These are phyloP conservation scores for Drymodes brunneopygia DNA, from an alignment of 2,113 vertebrate species.

Conservation along the genomic window DNA sequence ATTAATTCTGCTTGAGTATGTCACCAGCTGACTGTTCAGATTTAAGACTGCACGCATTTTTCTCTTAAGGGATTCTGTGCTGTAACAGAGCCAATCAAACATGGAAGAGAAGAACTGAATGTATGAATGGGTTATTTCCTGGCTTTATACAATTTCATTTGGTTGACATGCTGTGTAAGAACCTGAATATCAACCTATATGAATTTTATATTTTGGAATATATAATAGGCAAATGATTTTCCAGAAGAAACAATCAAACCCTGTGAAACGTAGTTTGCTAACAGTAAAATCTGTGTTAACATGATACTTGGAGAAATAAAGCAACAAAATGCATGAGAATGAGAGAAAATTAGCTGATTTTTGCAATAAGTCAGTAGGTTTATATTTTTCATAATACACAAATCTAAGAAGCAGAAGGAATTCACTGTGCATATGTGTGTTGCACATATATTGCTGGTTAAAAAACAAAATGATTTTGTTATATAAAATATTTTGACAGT, in stretches of 20 bases:
- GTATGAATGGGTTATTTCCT: not conserved
- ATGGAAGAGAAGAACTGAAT: not conserved
- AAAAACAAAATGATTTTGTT: not conserved
- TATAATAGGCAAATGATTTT: not conserved
- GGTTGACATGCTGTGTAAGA: not conserved
- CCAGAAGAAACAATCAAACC: not conserved
- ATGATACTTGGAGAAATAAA: not conserved
- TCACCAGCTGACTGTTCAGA: not conserved
- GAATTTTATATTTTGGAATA: not conserved
- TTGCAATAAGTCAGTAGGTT: not conserved
- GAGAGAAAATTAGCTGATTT: not conserved
- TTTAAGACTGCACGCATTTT: not conserved
- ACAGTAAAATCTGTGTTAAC: not conserved
- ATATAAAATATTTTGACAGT: not conserved
- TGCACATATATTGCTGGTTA: not conserved
- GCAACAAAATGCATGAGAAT: not conserved
- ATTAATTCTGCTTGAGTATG: not conserved
- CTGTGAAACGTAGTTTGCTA: not conserved
- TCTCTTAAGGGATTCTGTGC: not conserved
- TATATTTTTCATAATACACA: not conserved
- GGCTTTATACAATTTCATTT: not conserved
- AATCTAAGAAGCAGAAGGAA: not conserved
- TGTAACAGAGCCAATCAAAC: not conserved
- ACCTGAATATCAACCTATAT: not conserved
- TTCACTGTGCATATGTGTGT: not conserved